phyloP scores from a whole-genome alignment of 53 echinoderm and acorn worm genomes.

The Stichopus horrens region DNA sequence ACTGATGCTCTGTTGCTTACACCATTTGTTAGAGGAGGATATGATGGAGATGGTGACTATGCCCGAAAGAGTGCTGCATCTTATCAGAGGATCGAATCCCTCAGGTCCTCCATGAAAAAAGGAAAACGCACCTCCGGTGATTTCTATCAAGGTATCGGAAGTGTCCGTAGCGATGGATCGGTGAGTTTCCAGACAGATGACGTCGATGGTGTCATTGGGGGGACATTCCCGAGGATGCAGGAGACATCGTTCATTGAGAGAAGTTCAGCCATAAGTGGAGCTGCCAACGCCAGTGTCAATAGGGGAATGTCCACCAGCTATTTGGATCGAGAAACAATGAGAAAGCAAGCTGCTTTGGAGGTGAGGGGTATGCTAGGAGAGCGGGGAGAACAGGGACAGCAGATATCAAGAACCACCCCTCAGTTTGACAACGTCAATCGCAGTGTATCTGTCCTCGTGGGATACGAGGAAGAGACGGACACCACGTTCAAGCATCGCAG shows the following conservation, averaged over 20 bases:
- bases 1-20: slow-evolving; percentile 27
- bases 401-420: slow-evolving; percentile 8
- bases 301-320: not conserved
- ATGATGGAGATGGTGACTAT: not conserved
- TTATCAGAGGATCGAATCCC: not conserved
- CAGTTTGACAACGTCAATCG: not conserved
- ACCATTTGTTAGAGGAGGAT: slow-evolving; percentile 14
- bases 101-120: slow-evolving; percentile 30
- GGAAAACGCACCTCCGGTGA: not conserved
- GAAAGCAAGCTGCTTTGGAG: slow-evolving; percentile 9
- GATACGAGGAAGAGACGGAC: slow-evolving; percentile 17
- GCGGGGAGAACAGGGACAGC: not conserved
- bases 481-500: not conserved
- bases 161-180: slow-evolving; percentile 1
- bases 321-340: not conserved
- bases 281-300: not conserved
- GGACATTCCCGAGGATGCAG: slow-evolving; percentile 35
- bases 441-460: slow-evolving; percentile 24
- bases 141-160: not conserved
- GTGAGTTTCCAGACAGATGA: slow-evolving; percentile 14
- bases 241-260: slow-evolving; percentile 43
- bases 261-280: not conserved
- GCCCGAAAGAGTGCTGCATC: not conserved
- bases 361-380: not conserved
- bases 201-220: slow-evolving; percentile 12